Percentiles rank a stretch among this genome's conserved stretches.
phyloP scores from a whole-genome alignment of 2,888 invertebrate genomes.

The Suillia variegata region DNA sequence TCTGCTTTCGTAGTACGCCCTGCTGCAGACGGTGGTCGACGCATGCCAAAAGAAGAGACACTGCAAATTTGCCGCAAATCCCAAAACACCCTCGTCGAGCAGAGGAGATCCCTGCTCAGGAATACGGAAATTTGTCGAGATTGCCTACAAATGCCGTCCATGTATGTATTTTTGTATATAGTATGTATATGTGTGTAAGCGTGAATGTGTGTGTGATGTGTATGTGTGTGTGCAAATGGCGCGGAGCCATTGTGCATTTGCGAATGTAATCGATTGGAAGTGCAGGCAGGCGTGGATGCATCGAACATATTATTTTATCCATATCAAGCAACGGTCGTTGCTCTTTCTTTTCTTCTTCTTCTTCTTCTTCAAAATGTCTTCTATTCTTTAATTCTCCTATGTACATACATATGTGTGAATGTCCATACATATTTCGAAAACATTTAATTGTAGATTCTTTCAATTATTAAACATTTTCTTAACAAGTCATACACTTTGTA shows the following conservation, averaged over 20 bases:
- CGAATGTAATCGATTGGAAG: too few species aligned
- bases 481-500: too few species aligned
- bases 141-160: slow-evolving; percentile 95
- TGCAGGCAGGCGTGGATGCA: too few species aligned
- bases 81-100: slow-evolving; percentile 75
- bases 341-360: too few species aligned
- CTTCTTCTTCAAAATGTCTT: too few species aligned
- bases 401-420: background rate
- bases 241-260: too few species aligned
- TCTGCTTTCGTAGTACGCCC: slow-evolving; percentile 71
- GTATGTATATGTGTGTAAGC: slow-evolving; percentile 1
- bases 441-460: slow-evolving; percentile 20
- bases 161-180: slow-evolving; percentile 74
- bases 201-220: slow-evolving; percentile 5
- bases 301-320: too few species aligned
- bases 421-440: background rate
- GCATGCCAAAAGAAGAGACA: slow-evolving; percentile 91
- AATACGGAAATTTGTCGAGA: slow-evolving; percentile 90
- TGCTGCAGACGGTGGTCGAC: slow-evolving; percentile 92
- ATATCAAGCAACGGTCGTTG: too few species aligned
- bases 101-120: slow-evolving; percentile 88
- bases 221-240: too few species aligned
- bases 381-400: background rate
- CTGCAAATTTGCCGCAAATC: slow-evolving; percentile 88
- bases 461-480: too few species aligned